These are phyloP conservation scores for Limnephilus lunatus DNA, from an alignment of 2,888 invertebrate species.

Conservation along the genomic window DNA sequence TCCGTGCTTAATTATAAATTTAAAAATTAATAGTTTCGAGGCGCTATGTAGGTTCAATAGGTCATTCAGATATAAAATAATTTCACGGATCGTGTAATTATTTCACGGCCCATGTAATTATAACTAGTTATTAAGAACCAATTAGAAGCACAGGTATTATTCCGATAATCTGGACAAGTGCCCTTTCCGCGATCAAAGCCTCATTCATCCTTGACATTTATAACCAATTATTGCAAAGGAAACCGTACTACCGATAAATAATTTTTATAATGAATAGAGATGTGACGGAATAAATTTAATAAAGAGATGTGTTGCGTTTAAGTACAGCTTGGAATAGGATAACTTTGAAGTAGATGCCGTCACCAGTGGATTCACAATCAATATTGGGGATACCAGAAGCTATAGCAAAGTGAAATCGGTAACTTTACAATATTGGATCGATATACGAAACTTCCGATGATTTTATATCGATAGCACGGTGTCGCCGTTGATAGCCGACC, in stretches of 20 bases:
- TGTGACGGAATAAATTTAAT: neutral
- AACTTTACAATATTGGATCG: too few relatives aligned
- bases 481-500: too few relatives aligned
- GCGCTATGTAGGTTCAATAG: neutral
- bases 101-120: neutral
- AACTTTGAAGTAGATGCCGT: too few relatives aligned
- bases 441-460: too few relatives aligned
- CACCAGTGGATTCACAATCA: too few relatives aligned
- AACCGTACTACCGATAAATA: neutral
- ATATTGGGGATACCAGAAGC: too few relatives aligned
- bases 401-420: too few relatives aligned
- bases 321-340: too few relatives aligned
- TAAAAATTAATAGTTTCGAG: neutral
- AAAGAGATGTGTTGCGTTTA: neutral
- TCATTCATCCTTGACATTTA: neutral
- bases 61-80: neutral
- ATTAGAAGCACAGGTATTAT: neutral
- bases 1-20: neutral
- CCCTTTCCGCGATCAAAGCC: slow-evolving; percentile 2
- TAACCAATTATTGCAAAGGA: neutral
- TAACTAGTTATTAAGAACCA: neutral
- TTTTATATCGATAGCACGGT: too few relatives aligned
- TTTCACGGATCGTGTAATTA: neutral
- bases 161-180: neutral
- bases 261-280: neutral